Evolutionary conservation across 2,888 invertebrate species (phyloP), one percentile per base, ranked within the genome.

Genomic region (Fragum sueziense): DNA sequence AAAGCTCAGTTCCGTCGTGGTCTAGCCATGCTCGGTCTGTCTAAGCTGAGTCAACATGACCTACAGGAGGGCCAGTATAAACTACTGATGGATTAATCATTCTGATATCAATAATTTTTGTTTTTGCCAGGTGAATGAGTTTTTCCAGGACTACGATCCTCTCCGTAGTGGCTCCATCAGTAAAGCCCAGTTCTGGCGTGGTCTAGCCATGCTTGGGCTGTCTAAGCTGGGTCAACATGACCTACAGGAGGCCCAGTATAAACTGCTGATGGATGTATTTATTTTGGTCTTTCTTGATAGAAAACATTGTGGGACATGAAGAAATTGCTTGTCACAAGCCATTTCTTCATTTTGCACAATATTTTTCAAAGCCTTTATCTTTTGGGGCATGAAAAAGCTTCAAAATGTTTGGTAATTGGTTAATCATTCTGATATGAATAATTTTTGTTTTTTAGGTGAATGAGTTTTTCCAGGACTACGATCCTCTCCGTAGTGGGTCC

Each of bases 381-480:
- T n/a, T n/a, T n/a, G n/a, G n/a, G n/a, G n/a, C n/a, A n/a, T n/a
- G n/a, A n/a, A n/a, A n/a, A n/a, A n/a, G n/a, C n/a, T n/a, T n/a
- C n/a, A n/a, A n/a, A n/a, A n/a, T n/a, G n/a, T n/a, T n/a, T n/a
- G n/a, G n/a, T n/a, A n/a, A n/a, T n/a, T n/a, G n/a, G n/a, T n/a
- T n/a, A n/a, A n/a, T n/a, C n/a, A n/a, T n/a, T n/a, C n/a, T n/a
- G n/a, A n/a, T n/a, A n/a, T n/a, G n/a, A n/a, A n/a, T n/a, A n/a
- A n/a, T n/a, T n/a, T 57, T 11, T 27, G 9, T 14, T 57, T 41
- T 65, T 1, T 75, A 93, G 92, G 89, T 91, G 9, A 86, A 80
- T 70, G 92, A 92, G 73, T 92, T 86, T 80, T 93, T 93, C 82
- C 88, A 92, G 83, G 93, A 93, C 84, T 93, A 91, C 85, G 93